These are phyloP conservation scores for Salvelinus namaycush DNA, from an alignment of 2,113 vertebrate genomes.

Conservation along the genomic window DNA sequence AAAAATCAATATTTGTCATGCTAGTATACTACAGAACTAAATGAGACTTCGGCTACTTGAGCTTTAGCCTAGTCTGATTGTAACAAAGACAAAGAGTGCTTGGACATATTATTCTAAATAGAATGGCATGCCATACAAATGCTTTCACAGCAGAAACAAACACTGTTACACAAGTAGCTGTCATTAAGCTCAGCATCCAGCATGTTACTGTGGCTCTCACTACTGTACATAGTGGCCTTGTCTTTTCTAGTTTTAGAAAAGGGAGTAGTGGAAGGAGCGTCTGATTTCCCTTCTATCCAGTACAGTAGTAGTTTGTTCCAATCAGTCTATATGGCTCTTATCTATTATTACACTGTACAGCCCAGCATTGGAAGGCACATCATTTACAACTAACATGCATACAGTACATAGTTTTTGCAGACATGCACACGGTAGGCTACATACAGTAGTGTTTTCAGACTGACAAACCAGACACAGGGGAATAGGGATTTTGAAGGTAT, in stretches of 20 bases:
- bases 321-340: constrained; percentile 53
- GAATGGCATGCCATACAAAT: constrained; percentile 38
- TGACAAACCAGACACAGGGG: constrained; percentile 21
- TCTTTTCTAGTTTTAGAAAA: constrained; percentile 14
- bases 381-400: constrained; percentile 16
- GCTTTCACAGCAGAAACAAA: constrained; percentile 43
- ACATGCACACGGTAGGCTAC: no score
- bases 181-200: constrained; percentile 19
- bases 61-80: constrained; percentile 4
- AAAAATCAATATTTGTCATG: constrained; percentile 44
- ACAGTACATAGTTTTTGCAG: constrained; percentile 36
- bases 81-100: constrained; percentile 48
- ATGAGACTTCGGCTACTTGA: constrained; percentile 25
- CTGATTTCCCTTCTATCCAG: background rate
- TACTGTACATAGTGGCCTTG: constrained; percentile 12
- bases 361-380: constrained; percentile 25
- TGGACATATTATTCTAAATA: constrained; percentile 31
- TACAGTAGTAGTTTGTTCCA: constrained; percentile 25
- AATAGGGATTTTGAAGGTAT: background rate
- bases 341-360: constrained; percentile 17
- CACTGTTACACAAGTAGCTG: constrained; percentile 22
- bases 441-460: no score
- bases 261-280: background rate
- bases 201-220: constrained; percentile 3
- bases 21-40: constrained; percentile 19